Conservation (phyloP, 1,140 invertebrate species). For the Pectinophora gossypiella region DNA sequence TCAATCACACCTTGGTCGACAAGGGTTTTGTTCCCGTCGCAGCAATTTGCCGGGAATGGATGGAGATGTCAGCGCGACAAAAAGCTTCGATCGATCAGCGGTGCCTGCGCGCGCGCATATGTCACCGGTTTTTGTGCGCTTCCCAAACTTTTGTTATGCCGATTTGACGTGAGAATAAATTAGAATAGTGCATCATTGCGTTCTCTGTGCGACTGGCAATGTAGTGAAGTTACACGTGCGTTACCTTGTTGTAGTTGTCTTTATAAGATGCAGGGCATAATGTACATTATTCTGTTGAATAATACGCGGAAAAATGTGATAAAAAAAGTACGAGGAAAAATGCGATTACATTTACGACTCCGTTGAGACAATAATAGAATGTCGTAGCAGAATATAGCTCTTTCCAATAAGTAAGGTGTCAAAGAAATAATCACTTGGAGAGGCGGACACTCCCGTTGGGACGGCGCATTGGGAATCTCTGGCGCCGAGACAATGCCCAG, state of each 20-base stretch:
- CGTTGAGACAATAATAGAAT: neutral
- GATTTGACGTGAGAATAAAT: neutral
- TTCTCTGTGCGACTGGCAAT: neutral
- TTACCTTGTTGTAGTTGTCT: no score
- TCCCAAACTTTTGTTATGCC: slow-evolving; percentile 15
- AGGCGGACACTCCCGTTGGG: slow-evolving; percentile 8
- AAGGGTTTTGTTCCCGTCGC: slow-evolving; percentile 42
- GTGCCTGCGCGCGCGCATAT: slow-evolving; percentile 41
- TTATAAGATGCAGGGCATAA: neutral
- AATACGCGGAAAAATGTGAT: neutral
- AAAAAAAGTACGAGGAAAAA: neutral
- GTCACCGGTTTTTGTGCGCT: slow-evolving; percentile 19
- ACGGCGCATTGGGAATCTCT: neutral
- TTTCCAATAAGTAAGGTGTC: slow-evolving; percentile 29
- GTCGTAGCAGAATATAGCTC: slow-evolving; percentile 11
- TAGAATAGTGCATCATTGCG: neutral
- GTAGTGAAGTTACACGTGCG: no score
- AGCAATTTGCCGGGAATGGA: slow-evolving; percentile 67
- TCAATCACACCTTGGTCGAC: slow-evolving; percentile 45
- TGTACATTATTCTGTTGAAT: no score
- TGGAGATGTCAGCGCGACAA: slow-evolving; percentile 68
- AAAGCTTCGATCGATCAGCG: slow-evolving; percentile 68
- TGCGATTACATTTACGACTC: neutral
- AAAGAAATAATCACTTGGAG: slow-evolving; percentile 47
- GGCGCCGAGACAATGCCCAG: slow-evolving; percentile 15